phyloP scores from a whole-genome alignment of 2,888 invertebrate species.

The Neoscelio sp. region DNA sequence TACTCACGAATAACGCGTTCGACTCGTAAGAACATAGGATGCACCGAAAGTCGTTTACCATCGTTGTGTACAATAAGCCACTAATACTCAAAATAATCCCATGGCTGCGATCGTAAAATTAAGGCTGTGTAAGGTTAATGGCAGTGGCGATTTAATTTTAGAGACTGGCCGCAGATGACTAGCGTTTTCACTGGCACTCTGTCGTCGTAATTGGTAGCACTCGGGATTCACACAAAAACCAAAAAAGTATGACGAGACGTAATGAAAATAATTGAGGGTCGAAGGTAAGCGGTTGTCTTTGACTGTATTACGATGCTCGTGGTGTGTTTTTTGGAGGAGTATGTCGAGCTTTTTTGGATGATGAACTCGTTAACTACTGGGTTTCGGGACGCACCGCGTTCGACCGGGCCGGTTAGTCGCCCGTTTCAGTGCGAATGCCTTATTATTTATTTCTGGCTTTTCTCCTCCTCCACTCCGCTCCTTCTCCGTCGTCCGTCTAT shows the following conservation, averaged over 20 bases:
- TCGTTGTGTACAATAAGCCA: no score
- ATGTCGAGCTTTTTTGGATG: constrained; percentile 22
- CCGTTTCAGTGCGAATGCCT: constrained; percentile 83
- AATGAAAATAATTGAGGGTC: no score
- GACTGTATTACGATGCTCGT: no score
- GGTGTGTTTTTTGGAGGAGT: neutral
- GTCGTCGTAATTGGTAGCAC: constrained; percentile 30
- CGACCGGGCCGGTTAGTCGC: constrained; percentile 83
- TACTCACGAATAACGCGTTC: no score
- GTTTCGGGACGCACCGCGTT: constrained; percentile 81
- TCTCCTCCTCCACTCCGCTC: constrained; percentile 64
- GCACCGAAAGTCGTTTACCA: neutral
- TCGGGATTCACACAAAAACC: constrained; percentile 60
- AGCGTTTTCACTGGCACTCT: constrained; percentile 50
- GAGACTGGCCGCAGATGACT: constrained; percentile 23
- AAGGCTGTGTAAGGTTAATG: constrained; percentile 34
- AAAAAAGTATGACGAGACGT: constrained; percentile 37
- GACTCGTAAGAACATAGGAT: no score
- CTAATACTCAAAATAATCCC: constrained; percentile 1
- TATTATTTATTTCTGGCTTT: constrained; percentile 82
- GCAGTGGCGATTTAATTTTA: constrained; percentile 32
- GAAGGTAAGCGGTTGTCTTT: neutral
- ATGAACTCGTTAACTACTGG: constrained; percentile 46
- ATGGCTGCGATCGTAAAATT: no score
- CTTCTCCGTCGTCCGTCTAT: constrained; percentile 55